These are phyloP conservation scores for Latrodectus hesperus DNA, from an alignment of 2,888 invertebrate genomes.

Conservation along the genomic window DNA sequence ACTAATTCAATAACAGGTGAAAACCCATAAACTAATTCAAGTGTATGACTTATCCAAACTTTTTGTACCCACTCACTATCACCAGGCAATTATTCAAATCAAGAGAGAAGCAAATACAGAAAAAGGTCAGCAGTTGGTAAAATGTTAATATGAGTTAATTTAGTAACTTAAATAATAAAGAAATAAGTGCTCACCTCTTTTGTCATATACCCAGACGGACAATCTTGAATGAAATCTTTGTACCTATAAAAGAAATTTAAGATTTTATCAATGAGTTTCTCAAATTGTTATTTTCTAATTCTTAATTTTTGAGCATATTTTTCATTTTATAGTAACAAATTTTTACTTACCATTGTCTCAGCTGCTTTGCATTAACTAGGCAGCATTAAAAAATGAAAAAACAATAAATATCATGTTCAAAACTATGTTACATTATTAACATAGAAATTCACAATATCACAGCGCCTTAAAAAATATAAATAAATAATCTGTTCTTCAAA, in stretches of 20 bases:
- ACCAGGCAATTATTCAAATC: not conserved
- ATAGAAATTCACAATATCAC: not conserved
- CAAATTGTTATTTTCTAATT: not conserved
- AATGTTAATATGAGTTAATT: too few relatives aligned
- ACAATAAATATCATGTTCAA: not conserved
- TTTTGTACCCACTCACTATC: not conserved
- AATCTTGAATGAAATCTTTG: constrained; percentile 70
- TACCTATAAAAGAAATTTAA: constrained; percentile 45
- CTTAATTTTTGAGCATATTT: not conserved
- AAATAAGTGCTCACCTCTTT: constrained; percentile 61
- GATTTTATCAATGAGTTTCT: not conserved
- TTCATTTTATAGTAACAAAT: not conserved
- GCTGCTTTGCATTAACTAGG: constrained; percentile 60
- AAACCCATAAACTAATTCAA: not conserved
- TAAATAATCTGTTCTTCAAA: not conserved
- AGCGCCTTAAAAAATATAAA: not conserved
- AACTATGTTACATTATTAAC: not conserved
- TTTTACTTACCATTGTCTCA: constrained; percentile 58
- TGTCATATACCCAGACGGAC: constrained; percentile 70
- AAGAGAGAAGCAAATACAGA: not conserved
- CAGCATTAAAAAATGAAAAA: constrained; percentile 26
- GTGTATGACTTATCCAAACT: not conserved
- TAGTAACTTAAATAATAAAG: too few relatives aligned
- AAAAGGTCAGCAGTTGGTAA: not conserved
- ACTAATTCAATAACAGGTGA: not conserved